Evolutionary conservation across 2,113 vertebrate species (phyloP).

Genomic region (Canis aureus): DNA sequence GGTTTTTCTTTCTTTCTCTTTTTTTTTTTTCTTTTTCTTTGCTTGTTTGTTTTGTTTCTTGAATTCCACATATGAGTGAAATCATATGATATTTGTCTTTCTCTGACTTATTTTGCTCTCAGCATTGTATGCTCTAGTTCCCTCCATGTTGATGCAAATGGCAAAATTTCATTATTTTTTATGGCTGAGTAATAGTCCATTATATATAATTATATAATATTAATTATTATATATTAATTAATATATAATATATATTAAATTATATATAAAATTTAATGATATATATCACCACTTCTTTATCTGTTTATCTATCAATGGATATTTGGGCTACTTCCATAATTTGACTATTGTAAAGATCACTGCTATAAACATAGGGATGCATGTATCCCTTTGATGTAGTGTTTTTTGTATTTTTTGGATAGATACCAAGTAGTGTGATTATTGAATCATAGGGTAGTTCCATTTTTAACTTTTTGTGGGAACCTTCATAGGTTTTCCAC

Average conservation of each 20-base stretch:
- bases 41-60: not conserved
- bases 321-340: not conserved
- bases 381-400: not conserved
- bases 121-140: not conserved
- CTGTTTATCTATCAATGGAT: not conserved
- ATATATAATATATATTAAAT: not conserved
- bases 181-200: not conserved
- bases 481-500: not conserved
- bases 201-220: too few relatives aligned
- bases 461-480: not conserved
- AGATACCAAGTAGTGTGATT: not conserved
- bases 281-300: not conserved
- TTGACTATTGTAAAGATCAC: not conserved
- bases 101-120: not conserved
- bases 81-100: not conserved
- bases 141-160: not conserved
- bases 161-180: not conserved
- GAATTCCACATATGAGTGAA: not conserved
- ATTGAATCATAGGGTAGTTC: not conserved
- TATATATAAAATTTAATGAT: not conserved
- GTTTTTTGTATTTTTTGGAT: not conserved
- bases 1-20: not conserved
- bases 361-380: not conserved
- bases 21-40: not conserved
- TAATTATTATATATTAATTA: too few relatives aligned